Evolutionary conservation across 2,113 vertebrate genomes (phyloP).

Genomic region (Arothron firmamentum): DNA sequence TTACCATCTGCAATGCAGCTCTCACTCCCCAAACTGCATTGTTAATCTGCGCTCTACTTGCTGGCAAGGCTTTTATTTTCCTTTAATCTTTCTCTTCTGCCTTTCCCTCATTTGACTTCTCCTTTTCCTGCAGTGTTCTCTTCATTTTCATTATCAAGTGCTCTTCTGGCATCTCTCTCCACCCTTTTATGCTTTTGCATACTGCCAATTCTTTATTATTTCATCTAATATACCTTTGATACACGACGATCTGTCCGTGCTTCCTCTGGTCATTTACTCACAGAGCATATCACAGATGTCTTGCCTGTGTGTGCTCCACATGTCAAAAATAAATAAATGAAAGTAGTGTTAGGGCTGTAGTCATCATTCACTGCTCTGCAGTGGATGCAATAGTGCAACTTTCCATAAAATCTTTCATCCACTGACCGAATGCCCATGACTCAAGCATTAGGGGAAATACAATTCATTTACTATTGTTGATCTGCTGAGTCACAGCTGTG

Average conservation of each 20-base stretch:
- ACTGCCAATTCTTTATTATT: too few relatives aligned
- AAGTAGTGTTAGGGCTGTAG: slow-evolving; percentile 39
- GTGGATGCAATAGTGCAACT: background rate
- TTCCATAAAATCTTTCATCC: too few relatives aligned
- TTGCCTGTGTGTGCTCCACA: slow-evolving; percentile 8
- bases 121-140: background rate
- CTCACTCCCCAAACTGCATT: slow-evolving; percentile 43
- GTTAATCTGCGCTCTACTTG: slow-evolving; percentile 42
- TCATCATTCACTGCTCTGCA: slow-evolving; percentile 54
- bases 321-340: background rate
- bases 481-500: slow-evolving; percentile 66
- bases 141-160: background rate
- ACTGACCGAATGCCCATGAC: background rate
- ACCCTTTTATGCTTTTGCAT: background rate
- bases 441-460: slow-evolving; percentile 39
- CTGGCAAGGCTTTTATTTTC: slow-evolving; percentile 35
- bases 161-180: background rate
- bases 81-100: slow-evolving; percentile 31
- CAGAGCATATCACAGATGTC: too few relatives aligned
- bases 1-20: slow-evolving; percentile 61
- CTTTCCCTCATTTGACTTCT: slow-evolving; percentile 21
- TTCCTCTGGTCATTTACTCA: too few relatives aligned
- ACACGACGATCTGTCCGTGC: too few relatives aligned
- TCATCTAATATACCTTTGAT: too few relatives aligned
- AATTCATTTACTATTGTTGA: slow-evolving; percentile 50